phyloP scores from a whole-genome alignment of 2,113 vertebrate species.

The Hydrochoerus hydrochaeris region DNA sequence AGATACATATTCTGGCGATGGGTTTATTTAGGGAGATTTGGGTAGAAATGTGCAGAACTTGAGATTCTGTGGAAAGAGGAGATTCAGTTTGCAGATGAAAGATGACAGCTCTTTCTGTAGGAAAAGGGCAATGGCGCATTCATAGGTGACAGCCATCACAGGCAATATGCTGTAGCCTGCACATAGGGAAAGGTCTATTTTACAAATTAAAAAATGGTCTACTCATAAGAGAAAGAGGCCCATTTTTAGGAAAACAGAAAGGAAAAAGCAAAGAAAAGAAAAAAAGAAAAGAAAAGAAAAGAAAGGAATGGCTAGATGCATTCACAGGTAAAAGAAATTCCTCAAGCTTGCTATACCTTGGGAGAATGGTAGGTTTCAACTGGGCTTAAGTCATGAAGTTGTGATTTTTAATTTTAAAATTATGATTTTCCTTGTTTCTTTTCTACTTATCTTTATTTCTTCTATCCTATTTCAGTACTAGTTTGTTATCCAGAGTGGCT shows the following conservation, averaged over 20 bases:
- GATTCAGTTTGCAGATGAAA: not conserved
- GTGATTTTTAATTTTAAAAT: not conserved
- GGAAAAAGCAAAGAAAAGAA: not conserved
- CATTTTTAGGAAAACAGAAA: not conserved
- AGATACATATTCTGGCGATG: not conserved
- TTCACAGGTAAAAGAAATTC: not conserved
- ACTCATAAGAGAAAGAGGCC: not conserved
- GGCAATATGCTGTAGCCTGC: not conserved
- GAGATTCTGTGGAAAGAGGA: not conserved
- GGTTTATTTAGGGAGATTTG: not conserved
- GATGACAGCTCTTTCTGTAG: not conserved
- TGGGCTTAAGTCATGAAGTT: not conserved
- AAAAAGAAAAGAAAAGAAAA: not conserved
- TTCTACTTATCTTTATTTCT: not conserved
- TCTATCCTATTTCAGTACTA: not conserved
- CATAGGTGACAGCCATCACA: not conserved
- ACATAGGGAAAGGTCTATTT: not conserved
- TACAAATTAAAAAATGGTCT: not conserved
- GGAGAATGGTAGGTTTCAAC: not conserved
- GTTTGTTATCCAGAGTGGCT: not conserved
- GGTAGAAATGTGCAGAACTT: not conserved
- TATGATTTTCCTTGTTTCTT: not conserved
- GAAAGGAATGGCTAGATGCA: not conserved
- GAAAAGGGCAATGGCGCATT: not conserved
- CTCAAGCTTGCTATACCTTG: not conserved